These are phyloP conservation scores for Gymnogyps californianus DNA, from an alignment of 2,113 vertebrate genomes.

Conservation along the genomic window DNA sequence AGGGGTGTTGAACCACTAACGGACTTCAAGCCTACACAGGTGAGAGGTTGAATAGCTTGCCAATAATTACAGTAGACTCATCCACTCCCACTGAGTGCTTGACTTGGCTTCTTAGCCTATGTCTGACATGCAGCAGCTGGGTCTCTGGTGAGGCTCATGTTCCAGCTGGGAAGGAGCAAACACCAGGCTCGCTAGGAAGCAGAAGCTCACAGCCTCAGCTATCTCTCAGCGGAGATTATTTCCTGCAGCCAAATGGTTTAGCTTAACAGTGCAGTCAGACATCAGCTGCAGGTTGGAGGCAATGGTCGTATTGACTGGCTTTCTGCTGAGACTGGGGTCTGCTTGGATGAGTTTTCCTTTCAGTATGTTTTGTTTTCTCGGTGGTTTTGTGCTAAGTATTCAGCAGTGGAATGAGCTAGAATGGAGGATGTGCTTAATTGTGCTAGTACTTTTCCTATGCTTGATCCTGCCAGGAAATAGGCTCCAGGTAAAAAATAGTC, in stretches of 20 bases:
- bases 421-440: not conserved
- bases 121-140: not conserved
- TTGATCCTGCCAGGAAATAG: not conserved
- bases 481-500: not conserved
- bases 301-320: not conserved
- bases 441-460: not conserved
- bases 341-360: not conserved
- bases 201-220: not conserved
- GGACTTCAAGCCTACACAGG: not conserved
- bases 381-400: not conserved
- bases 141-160: accelerated
- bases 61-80: not conserved
- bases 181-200: not conserved
- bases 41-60: not conserved
- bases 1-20: not conserved
- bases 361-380: not conserved
- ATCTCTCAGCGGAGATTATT: not conserved
- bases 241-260: not conserved
- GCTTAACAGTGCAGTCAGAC: not conserved
- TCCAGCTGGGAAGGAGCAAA: slow-evolving; percentile 25
- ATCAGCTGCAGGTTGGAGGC: not conserved
- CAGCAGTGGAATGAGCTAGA: not conserved
- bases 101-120: not conserved
- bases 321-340: not conserved
- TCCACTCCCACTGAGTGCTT: not conserved